Evolutionary conservation across 2,888 invertebrate species (phyloP), one percentile per base, ranked within the genome.

Genomic region (Tridacna gigas): DNA sequence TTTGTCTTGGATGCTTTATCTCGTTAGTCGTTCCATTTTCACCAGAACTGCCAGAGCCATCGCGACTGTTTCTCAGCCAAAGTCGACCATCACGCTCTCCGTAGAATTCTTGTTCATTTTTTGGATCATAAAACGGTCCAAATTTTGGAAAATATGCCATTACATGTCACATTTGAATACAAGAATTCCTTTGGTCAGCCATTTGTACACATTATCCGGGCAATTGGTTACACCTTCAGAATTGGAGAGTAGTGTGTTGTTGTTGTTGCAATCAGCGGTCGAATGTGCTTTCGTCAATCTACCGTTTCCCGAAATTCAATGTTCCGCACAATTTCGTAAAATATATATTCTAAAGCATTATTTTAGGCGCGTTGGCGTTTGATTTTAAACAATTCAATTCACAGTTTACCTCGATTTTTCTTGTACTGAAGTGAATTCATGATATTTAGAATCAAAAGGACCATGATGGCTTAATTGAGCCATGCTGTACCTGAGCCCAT

Each of bases 111-210:
- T 89, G 89, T 25, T 89, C 90, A 80, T 88, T 87, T n/a, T 82
- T 75, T 51, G 90, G 91, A 71, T 90, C 90, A 83, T 89, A 91
- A 83, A 90, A 90, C 22, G 90, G 90, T 20, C 86, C 88, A 56
- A 88, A 82, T 61, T 83, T 85, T 15, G 90, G 89, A 69, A 89
- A 91, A 86, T 86, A 89, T 81, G 90, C 88, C 90, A 90, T 90
- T 71, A 80, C 45, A 47, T 71, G n/a, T 25, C 51, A 51, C 15
- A 56, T 63, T 18, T 63, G 20, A 56, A 25, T 66, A 20, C 22
- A 28, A 26, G 25, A 28, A 48, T 56, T 48, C 78, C 61, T 18
- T 71, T 74, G 74, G 79, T 80, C 83, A 60, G 74, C 74, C 77
- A 77, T 80, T 79, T 80, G 82, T 87, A 83, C 73, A 84, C 84